Evolutionary conservation across 2,113 vertebrate species (phyloP).

Genomic region (Gila orcuttii): DNA sequence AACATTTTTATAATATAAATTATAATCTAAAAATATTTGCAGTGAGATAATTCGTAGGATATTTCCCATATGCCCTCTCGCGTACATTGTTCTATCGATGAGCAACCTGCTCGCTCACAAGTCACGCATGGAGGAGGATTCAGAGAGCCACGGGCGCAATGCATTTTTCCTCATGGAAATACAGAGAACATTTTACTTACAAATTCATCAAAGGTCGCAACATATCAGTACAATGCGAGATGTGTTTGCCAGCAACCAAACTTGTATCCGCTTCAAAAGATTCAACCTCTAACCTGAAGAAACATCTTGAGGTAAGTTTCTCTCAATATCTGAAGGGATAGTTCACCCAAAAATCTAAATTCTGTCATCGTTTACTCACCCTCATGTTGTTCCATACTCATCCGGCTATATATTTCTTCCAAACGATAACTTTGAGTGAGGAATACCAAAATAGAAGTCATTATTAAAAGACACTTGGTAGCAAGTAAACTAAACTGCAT

Average conservation of each 20-base stretch:
- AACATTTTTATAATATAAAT: too few relatives aligned
- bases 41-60: not conserved
- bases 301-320: slow-evolving; percentile 10
- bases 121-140: slow-evolving; percentile 6
- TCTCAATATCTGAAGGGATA: slow-evolving; percentile 1
- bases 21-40: not conserved
- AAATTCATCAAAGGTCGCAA: slow-evolving; percentile 27
- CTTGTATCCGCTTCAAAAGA: slow-evolving; percentile 23
- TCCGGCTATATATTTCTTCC: not conserved
- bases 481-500: not conserved
- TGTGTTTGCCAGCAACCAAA: slow-evolving; percentile 25
- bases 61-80: not conserved
- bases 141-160: slow-evolving; percentile 25
- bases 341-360: not conserved
- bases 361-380: not conserved
- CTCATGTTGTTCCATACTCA: not conserved
- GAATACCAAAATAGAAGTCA: not conserved
- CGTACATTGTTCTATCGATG: not conserved
- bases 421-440: not conserved
- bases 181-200: slow-evolving; percentile 14
- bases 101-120: not conserved
- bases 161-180: slow-evolving; percentile 12
- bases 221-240: not conserved
- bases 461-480: not conserved
- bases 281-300: slow-evolving; percentile 21